Base-by-base conservation (phyloP, 1,140 invertebrate species). In the Thaumetopoea pityocampa region DNA sequence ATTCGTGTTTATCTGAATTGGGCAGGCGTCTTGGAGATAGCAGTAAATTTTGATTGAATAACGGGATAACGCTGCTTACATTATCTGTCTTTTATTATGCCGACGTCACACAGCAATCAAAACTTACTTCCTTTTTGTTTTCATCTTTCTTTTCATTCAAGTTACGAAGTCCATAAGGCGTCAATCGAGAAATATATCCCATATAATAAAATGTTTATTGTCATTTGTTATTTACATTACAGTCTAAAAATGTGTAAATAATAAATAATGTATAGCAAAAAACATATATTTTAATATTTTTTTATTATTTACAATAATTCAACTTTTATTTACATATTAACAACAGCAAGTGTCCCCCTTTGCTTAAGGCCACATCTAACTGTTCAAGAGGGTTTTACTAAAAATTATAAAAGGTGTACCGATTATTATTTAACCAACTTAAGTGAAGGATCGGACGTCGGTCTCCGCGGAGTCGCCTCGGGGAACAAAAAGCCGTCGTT, bases 261-360 rank as follows among this genome's bases (percentile, higher is more conserved):
- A 60, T 27, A 57, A 32, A 33, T 52, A 22, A 33, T 41, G 14
- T 72, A 71, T 81, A 79, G 64, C 66, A 81, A 81, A 81, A 80
- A 79, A 81, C 77, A 81, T 84, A 83, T 83, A 81, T 76, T 83
- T 77, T 71, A 77, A 78, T 78, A 53, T 78, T n/a, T n/a, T n/a
- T 70, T 77, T 69, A 77, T 80, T 83, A 83, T 81, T 79, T 81
- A 83, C 79, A 83, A 83, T 83, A 83, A 66, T 77, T 83, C 71
- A 83, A 83, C 79, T 80, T 83, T 83, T 83, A 81, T 83, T 79
- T 83, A 83, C 79, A 81, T 83, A 83, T 83, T 71, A 79, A 83
- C 77, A 83, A 79, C 77, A 81, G 79, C 56, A 70, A 77, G 68
- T 73, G 72, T 76, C 67, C 63, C 63, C 56, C 61, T 52, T 63